Evolutionary conservation across 2,797 vertebrate genomes (phyloP).

Genomic region (Merluccius polli): DNA sequence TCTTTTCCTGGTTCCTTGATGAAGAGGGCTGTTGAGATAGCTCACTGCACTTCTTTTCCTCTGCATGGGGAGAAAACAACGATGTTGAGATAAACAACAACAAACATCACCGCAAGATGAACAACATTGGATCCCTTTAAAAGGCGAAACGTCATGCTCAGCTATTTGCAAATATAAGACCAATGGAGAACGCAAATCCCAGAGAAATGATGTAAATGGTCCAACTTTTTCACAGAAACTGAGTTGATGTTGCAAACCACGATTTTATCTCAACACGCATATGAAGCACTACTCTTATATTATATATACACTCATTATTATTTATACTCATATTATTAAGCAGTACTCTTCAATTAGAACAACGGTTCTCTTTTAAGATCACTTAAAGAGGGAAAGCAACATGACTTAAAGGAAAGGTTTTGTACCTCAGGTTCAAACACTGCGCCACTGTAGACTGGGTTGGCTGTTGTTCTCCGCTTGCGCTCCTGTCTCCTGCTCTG

Average conservation of each 20-base stretch:
- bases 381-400: neutral
- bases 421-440: conserved; percentile 88
- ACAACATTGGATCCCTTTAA: neutral
- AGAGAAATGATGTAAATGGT: no score
- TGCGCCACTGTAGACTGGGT: conserved; percentile 96
- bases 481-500: conserved; percentile 97
- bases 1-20: conserved; percentile 97
- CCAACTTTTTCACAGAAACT: no score
- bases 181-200: no score
- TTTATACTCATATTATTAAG: no score
- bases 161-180: no score
- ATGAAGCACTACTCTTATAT: no score
- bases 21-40: conserved; percentile 97
- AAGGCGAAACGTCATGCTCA: no score
- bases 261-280: no score
- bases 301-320: no score
- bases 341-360: no score
- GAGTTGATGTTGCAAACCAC: neutral
- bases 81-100: neutral
- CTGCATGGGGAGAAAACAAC: conserved; percentile 60
- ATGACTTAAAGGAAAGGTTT: neutral
- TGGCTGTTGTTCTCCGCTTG: conserved; percentile 97
- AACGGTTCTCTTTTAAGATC: neutral
- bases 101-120: neutral
- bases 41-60: conserved; percentile 98